These are phyloP conservation scores for Amphiprion clarkii DNA, from an alignment of 2,797 vertebrate genomes.

Conservation along the genomic window DNA sequence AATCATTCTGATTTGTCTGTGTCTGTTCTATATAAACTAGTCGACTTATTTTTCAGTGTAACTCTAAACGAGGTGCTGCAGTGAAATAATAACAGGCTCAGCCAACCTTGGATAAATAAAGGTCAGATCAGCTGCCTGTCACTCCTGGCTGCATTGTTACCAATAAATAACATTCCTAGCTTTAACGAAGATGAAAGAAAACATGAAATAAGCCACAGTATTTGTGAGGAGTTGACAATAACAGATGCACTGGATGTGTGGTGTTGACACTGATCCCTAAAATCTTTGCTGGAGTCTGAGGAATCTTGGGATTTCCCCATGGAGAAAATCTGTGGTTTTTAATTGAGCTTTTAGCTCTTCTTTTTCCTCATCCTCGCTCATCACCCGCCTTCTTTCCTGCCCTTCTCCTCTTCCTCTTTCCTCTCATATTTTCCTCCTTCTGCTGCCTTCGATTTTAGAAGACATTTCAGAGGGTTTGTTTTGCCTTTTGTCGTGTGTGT, in stretches of 20 bases:
- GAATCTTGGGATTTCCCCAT: slow-evolving; percentile 69
- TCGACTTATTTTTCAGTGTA: neutral
- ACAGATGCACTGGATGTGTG: slow-evolving; percentile 35
- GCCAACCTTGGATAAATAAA: slow-evolving; percentile 2
- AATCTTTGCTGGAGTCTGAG: slow-evolving; percentile 57
- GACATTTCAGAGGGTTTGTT: neutral
- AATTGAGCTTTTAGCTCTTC: slow-evolving; percentile 51
- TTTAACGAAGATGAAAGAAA: slow-evolving; percentile 41
- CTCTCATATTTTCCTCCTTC: slow-evolving; percentile 23
- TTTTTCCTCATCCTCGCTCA: slow-evolving; percentile 26
- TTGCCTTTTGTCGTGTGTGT: slow-evolving; percentile 22
- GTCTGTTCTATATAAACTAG: neutral
- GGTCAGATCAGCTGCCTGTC: slow-evolving; percentile 32
- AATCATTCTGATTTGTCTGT: neutral
- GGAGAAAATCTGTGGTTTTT: slow-evolving; percentile 59
- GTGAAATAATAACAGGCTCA: too few relatives aligned
- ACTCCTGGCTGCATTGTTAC: slow-evolving; percentile 14
- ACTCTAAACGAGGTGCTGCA: neutral
- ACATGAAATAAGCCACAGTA: slow-evolving; percentile 23
- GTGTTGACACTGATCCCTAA: slow-evolving; percentile 54
- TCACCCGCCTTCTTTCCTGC: slow-evolving; percentile 25
- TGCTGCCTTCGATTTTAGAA: slow-evolving; percentile 21
- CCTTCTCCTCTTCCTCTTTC: neutral
- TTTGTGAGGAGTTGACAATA: slow-evolving; percentile 42
- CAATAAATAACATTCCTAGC: slow-evolving; percentile 20